Conservation (phyloP, 2,888 invertebrate species). For the Standfussiana lucernea region DNA sequence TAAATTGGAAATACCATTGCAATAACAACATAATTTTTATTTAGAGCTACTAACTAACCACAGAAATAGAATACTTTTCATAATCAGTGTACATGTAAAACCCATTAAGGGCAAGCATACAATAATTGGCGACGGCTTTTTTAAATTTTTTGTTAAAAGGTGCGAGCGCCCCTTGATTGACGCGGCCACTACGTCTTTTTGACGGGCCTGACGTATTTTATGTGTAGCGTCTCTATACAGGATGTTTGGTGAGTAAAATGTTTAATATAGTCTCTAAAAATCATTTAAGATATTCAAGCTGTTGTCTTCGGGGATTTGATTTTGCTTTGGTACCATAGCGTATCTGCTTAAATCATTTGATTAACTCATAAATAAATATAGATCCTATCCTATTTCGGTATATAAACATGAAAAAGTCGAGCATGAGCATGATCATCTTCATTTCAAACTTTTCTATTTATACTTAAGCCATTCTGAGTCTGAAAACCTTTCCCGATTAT, state of each 20-base stretch:
- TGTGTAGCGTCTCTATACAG: conserved; percentile 77
- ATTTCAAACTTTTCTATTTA: background rate
- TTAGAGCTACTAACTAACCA: conserved; percentile 21
- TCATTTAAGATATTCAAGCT: background rate
- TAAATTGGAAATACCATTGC: too few species aligned
- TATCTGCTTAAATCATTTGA: background rate
- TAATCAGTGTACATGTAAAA: conserved; percentile 86
- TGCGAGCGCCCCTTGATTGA: conserved; percentile 85
- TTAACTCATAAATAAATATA: background rate
- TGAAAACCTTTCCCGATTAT: background rate
- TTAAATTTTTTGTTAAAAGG: conserved; percentile 80
- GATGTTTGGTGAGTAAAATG: conserved; percentile 60
- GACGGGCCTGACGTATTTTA: conserved; percentile 85
- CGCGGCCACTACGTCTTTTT: conserved; percentile 88
- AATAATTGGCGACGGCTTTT: conserved; percentile 85
- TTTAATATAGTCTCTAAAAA: background rate
- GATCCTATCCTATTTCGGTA: background rate
- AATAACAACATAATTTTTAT: conserved; percentile 9
- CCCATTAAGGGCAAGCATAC: conserved; percentile 87
- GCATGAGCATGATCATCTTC: background rate
- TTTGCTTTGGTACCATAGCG: background rate
- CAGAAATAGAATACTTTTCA: conserved; percentile 78
- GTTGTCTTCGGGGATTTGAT: background rate
- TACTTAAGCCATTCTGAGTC: background rate
- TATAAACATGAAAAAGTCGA: background rate